Base-by-base conservation (phyloP, 92 coral and sea anemone genomes). In the Siderastrea siderea region DNA sequence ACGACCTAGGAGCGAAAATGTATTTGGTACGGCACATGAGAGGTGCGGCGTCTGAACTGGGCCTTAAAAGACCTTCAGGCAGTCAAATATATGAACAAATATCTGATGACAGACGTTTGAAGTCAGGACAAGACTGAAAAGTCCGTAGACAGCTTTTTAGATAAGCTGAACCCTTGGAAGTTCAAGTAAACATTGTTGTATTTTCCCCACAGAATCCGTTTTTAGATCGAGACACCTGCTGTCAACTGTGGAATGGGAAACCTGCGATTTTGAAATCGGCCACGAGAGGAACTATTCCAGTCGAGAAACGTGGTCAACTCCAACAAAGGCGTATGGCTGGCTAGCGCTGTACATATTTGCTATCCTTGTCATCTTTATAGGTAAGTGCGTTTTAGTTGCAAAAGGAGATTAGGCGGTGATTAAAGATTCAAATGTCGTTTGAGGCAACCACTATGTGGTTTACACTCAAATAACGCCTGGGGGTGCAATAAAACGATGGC, bases 201-300 rank as follows among this genome's bases (percentile, higher is more conserved):
- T 47, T 85, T 48, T 76, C 43, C 70, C 65, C 85, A 93, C 84
- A 59, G 82, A 71, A 60, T 71, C 90, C n/a, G 81, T 82, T 12
- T 94, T 84, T 84, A 88, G 64, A 14, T 86, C 98, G 65, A 95
- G 99, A 57, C 95, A 94, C 84, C 88, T 97, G 67, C 94, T 97
- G 50, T 77, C 98, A 15, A 84, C 89, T 49, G 96, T 94, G 83
- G 92, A 96, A 73, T 97, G 99, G 99, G 99, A 97, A 84, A 93
- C 89, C 54, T 97, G 99, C 66, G 95, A 97, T 88, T 97, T 91
- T 91, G 99, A 97, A 76, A 82, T 96, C 47, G 93, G 95, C 38
- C 94, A 95, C 78, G 72, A 60, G 52, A 80, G 99, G 64, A 97
- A 97, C 87, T 96, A 97, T 64, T 95, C 99, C 17, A 81, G 82